A percentile compares a stretch with the other conserved stretches of the same genome.
These are phyloP conservation scores for Bombyx mandarina DNA, from an alignment of 1,140 invertebrate genomes.

Conservation along the genomic window DNA sequence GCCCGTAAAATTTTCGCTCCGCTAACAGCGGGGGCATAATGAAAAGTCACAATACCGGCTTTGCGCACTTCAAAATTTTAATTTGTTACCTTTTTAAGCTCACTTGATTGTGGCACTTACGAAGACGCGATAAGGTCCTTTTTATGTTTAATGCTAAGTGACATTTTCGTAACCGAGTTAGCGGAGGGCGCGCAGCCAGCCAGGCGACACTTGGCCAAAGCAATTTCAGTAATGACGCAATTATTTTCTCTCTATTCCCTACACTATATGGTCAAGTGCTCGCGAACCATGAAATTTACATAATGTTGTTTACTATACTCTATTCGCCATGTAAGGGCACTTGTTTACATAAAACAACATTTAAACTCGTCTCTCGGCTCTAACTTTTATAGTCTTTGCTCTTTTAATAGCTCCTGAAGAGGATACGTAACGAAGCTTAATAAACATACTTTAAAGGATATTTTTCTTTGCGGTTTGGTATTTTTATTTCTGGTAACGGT, in stretches of 20 bases:
- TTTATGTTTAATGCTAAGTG: no score
- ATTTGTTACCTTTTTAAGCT: constrained; percentile 10
- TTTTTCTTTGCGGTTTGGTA: neutral
- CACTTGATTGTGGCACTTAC: constrained; percentile 5
- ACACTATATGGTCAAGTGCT: constrained; percentile 34
- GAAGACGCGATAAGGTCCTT: no score
- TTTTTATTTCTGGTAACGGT: no score
- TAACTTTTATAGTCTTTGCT: neutral
- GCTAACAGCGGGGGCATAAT: constrained; percentile 3
- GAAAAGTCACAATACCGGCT: constrained; percentile 12
- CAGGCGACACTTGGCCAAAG: constrained; percentile 13
- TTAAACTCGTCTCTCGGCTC: constrained; percentile 1
- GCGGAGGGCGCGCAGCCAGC: constrained; percentile 13
- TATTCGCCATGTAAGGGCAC: constrained; percentile 1
- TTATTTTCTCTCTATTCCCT: constrained; percentile 36
- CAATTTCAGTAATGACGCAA: constrained; percentile 46
- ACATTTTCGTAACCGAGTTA: constrained; percentile 19
- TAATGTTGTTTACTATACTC: constrained; percentile 18
- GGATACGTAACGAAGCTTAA: no score
- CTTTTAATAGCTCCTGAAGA: constrained; percentile 2
- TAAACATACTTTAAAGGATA: neutral
- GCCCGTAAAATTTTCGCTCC: constrained; percentile 5
- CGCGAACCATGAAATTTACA: constrained; percentile 29
- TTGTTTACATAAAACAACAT: constrained; percentile 8
- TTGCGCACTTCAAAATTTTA: constrained; percentile 13